A percentile compares a stretch with the other conserved stretches of the same genome.
Conservation (phyloP, 2,113 vertebrate species). For the Sebastes fasciatus region DNA sequence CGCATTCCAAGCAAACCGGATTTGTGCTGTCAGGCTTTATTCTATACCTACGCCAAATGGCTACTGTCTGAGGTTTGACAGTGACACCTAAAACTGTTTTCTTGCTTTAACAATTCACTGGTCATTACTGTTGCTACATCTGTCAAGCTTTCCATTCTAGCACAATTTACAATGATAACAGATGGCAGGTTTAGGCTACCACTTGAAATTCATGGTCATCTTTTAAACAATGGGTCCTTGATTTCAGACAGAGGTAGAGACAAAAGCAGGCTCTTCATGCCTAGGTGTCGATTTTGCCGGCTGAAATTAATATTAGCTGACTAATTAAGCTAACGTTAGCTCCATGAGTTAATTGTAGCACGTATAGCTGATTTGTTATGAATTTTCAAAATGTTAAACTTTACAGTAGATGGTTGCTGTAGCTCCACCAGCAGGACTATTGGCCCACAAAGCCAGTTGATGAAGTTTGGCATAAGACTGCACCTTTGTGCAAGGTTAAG, state of each 20-base stretch:
- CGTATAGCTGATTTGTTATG: too few relatives aligned
- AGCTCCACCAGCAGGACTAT: too few relatives aligned
- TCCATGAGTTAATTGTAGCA: not conserved
- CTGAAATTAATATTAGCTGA: not conserved
- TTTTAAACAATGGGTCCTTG: not conserved
- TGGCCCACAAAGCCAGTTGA: too few relatives aligned
- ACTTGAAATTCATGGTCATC: not conserved
- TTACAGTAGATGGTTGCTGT: too few relatives aligned
- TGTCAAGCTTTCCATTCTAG: not conserved
- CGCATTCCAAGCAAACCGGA: slow-evolving; percentile 26
- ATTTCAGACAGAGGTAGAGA: not conserved
- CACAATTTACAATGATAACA: too few relatives aligned
- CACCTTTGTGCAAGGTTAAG: too few relatives aligned
- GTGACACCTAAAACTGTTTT: not conserved
- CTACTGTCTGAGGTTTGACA: slow-evolving; percentile 1
- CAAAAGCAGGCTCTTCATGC: not conserved
- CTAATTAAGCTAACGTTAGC: not conserved
- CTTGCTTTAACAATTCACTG: not conserved
- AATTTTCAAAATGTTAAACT: too few relatives aligned
- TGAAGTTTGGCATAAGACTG: too few relatives aligned
- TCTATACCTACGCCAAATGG: not conserved
- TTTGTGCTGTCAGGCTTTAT: slow-evolving; percentile 28
- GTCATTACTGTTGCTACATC: not conserved
- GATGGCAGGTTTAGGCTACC: too few relatives aligned
- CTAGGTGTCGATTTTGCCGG: not conserved